Conservation (phyloP, 2,113 vertebrate genomes). For the Porphyrio hochstetteri region DNA sequence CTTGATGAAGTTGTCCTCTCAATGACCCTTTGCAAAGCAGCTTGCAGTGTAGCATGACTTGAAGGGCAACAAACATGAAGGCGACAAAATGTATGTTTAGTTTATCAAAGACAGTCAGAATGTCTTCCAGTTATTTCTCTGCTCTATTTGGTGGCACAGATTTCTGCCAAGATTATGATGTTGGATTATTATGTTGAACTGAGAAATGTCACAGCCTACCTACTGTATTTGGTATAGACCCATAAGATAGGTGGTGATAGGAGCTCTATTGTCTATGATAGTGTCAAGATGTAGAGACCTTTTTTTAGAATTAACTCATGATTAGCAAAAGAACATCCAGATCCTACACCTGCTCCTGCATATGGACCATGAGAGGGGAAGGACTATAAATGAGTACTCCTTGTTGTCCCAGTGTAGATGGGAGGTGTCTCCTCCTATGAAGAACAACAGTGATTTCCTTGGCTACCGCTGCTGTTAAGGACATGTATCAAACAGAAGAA, state of each 20-base stretch:
- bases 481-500: background rate
- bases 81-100: background rate
- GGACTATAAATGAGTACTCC: background rate
- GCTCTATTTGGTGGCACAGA: background rate
- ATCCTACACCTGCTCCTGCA: background rate
- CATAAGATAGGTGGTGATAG: background rate
- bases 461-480: background rate
- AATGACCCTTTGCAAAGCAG: background rate
- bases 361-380: background rate
- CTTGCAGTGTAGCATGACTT: background rate
- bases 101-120: background rate
- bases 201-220: background rate
- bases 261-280: background rate
- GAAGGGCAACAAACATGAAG: background rate
- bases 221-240: background rate
- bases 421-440: background rate
- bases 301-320: background rate
- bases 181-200: background rate
- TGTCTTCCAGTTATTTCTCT: background rate
- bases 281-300: background rate
- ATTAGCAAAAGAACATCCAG: background rate
- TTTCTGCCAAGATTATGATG: background rate
- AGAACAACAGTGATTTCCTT: background rate
- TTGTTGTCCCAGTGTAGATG: background rate
- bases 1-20: background rate